Percentiles rank a stretch among this genome's conserved stretches.
phyloP scores from a whole-genome alignment of 2,888 invertebrate genomes.

The Merodon equestris region DNA sequence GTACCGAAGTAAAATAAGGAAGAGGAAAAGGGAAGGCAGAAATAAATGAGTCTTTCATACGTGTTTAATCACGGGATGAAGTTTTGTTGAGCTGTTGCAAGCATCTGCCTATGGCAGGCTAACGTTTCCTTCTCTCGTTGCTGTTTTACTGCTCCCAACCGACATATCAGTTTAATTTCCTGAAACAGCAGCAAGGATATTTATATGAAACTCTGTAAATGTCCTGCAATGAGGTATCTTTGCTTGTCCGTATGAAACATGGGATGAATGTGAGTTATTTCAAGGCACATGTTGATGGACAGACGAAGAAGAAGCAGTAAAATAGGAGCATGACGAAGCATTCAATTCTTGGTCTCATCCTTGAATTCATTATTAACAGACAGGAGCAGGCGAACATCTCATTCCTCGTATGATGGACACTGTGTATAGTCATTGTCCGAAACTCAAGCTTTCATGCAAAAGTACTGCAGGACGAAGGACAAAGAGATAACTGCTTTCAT shows the following conservation, averaged over 20 bases:
- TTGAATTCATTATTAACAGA: conserved; percentile 2
- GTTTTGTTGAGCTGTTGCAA: conserved; percentile 24
- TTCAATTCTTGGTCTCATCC: conserved; percentile 12
- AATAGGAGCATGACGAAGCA: conserved; percentile 40
- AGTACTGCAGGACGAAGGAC: conserved; percentile 22
- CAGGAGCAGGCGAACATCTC: conserved; percentile 7
- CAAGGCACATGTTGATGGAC: background rate
- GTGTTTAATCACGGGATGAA: conserved; percentile 39
- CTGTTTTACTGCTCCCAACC: conserved; percentile 6
- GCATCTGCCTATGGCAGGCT: conserved; percentile 53
- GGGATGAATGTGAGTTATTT: conserved; percentile 36
- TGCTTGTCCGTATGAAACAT: background rate
- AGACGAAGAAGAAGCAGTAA: conserved; percentile 16
- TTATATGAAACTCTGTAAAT: conserved; percentile 44
- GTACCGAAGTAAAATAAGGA: conserved; percentile 52
- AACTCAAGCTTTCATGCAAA: conserved; percentile 10
- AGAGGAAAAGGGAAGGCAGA: background rate
- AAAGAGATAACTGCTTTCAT: conserved; percentile 44
- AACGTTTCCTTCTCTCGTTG: background rate
- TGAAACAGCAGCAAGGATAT: conserved; percentile 53
- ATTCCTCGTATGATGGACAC: conserved; percentile 10
- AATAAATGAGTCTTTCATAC: conserved; percentile 16
- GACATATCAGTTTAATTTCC: conserved; percentile 59
- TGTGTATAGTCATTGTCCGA: conserved; percentile 24
- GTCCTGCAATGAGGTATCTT: conserved; percentile 32